Base-by-base conservation (phyloP, 2,888 invertebrate species). In the Hoplodrina blanda region DNA sequence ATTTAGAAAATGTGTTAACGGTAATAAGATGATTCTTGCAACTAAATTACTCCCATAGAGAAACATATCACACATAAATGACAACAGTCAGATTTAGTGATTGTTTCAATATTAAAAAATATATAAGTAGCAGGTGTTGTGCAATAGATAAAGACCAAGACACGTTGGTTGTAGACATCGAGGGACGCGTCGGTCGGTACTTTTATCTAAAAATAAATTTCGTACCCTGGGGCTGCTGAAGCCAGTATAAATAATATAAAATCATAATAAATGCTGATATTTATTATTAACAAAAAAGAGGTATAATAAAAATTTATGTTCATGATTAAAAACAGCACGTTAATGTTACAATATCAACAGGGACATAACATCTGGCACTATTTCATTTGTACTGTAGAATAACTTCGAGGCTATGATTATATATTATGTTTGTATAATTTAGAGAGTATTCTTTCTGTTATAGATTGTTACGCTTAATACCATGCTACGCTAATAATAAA, bases 221-320 rank as follows among this genome's bases (percentile, higher is more conserved):
- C 91, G 93, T 93, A 94, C 90, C 77, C 85, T 75, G 89, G 89
- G 90, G 92, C 91, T 92, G 91, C 91, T 91, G 91, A 88, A 81
- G 81, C 76, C 81, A 71, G 62, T 77, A 78, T 74, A 79, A 81
- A 82, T 84, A 74, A 80, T 86, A 85, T 85, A 88, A 88, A 87
- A 86, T 75, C 84, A 87, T 86, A 88, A 89, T 93, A 94, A 94
- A 94, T 94, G 94, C 94, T 91, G 89, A 83, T 85, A 84, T 85
- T 87, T 83, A 85, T 83, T 76, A 84, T 85, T 82, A 86, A 86
- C 74, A 85, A 82, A 84, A 80, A 84, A 84, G 2, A 25, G 25
- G 25, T 69, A 74, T 72, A 78, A 76, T 53, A 72, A 53, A n/a
- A 62, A 73, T 66, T 61, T 83, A 80, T 66, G 78, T 75, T 65